Evolutionary conservation across 2,797 vertebrate genomes (phyloP), one percentile per base, ranked within the genome.

Genomic region (Delichon dasypus): DNA sequence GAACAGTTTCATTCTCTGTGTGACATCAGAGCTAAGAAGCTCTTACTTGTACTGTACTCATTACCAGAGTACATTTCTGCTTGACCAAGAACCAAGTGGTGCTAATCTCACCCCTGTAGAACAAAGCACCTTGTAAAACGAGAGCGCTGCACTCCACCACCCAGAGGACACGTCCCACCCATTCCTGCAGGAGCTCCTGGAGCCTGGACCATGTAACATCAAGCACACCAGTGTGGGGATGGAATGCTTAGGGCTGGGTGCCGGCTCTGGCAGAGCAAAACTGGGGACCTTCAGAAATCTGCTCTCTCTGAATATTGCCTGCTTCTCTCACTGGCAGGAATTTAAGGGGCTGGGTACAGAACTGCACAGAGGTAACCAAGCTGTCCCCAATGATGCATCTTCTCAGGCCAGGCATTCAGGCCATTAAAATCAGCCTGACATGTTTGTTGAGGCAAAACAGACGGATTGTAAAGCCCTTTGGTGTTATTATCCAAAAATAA

Each of bases 221-320:
- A 40, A 67, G 22, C 29, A 57, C 9, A 65, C 10, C 12, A 23
- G 0, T 0, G 0, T 5, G 12, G 38, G 14, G 11, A 27, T 47
- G 30, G n/a, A 30, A 47, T 38, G 30, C 23, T 81, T 18, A 54
- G 26, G 62, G 36, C n/a, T 67, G 22, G 10, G 5, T 77, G 7
- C 10, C 3, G 12, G 36, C 22, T 80, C 32, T 68, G 15, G 42
- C 38, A 82, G n/a, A 58, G 19, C 34, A 44, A 73, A 66, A 25
- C 34, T 50, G 44, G 30, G 38, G 26, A n/a, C 32, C 45, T 51
- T 14, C 42, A 45, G 73, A 90, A 51, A 20, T 13, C 55, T 79
- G 10, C 11, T 29, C 50, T 75, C 10, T 42, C 50, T 60, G 50
- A n/a, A 32, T 44, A 32, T 32, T 50, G 16, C 57, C 66, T 45